These are phyloP conservation scores for Gymnodraco acuticeps DNA, from an alignment of 2,797 vertebrate species.

Conservation along the genomic window DNA sequence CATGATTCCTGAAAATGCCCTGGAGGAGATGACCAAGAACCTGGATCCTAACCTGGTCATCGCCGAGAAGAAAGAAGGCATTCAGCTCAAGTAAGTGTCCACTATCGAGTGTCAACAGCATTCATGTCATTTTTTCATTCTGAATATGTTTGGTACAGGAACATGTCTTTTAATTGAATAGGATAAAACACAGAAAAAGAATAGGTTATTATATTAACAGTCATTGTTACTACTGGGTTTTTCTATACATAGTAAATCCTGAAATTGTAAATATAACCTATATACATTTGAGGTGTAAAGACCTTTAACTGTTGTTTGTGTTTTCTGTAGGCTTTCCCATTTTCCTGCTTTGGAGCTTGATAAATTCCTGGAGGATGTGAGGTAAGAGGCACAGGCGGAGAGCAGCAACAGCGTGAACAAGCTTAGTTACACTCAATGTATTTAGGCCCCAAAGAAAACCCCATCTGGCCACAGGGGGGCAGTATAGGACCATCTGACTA, in stretches of 20 bases:
- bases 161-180: neutral
- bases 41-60: constrained; percentile 94
- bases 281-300: neutral
- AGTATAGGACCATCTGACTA: constrained; percentile 35
- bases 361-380: constrained; percentile 98
- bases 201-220: neutral
- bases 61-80: constrained; percentile 90
- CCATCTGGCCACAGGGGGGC: constrained; percentile 57
- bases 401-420: neutral
- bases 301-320: neutral
- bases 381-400: constrained; percentile 79
- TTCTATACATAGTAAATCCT: neutral
- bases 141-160: neutral
- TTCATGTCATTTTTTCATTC: neutral
- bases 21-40: constrained; percentile 98
- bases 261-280: too few relatives aligned
- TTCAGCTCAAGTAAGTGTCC: constrained; percentile 92
- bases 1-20: constrained; percentile 96
- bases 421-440: neutral
- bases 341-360: constrained; percentile 96
- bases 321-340: constrained; percentile 89
- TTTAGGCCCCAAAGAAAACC: neutral
- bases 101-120: neutral
- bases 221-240: neutral
- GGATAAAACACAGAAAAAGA: neutral